phyloP scores from a whole-genome alignment of 2,797 vertebrate species.

The Falco biarmicus region DNA sequence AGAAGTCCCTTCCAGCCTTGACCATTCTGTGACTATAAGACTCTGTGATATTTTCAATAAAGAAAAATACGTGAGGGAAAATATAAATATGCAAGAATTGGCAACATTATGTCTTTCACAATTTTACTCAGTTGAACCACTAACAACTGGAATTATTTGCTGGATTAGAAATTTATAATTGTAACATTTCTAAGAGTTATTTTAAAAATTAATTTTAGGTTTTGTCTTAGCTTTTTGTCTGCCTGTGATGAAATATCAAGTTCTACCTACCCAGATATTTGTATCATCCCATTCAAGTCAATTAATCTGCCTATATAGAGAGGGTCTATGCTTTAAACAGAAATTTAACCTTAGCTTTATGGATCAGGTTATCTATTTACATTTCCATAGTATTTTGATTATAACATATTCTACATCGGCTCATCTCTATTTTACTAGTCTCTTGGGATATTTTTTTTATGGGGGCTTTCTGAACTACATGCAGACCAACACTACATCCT shows the following conservation, averaged over 20 bases:
- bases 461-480: background rate
- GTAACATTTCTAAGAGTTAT: background rate
- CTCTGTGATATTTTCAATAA: background rate
- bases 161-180: background rate
- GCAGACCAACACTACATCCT: background rate
- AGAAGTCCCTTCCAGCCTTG: too few relatives aligned
- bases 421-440: background rate
- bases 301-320: background rate
- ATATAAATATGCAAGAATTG: background rate
- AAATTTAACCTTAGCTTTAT: background rate
- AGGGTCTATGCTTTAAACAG: background rate
- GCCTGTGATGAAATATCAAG: background rate
- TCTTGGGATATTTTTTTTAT: background rate
- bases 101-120: background rate
- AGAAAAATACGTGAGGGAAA: background rate
- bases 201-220: background rate
- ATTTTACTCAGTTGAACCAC: background rate
- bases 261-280: background rate
- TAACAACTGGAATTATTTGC: background rate
- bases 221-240: background rate
- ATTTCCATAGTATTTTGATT: background rate
- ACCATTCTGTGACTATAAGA: too few relatives aligned
- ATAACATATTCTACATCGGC: background rate
- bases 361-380: background rate
- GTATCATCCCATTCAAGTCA: background rate